phyloP scores from a whole-genome alignment of 2,888 invertebrate species.

The Megastigmus dorsalis region DNA sequence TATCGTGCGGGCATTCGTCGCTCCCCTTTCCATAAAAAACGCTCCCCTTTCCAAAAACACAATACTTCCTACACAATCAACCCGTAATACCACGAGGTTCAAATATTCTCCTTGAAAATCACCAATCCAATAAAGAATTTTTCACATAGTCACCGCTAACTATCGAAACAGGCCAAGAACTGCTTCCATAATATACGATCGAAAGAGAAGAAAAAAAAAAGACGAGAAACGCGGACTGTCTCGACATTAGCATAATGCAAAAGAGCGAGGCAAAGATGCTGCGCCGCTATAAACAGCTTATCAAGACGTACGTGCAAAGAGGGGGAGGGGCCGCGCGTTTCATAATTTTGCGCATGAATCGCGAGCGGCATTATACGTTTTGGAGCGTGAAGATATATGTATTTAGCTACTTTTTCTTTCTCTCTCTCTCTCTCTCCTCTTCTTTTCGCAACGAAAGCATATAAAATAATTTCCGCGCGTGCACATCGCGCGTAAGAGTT shows the following conservation, averaged over 20 bases:
- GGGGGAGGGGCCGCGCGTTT: slow-evolving; percentile 15
- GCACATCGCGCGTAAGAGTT: background rate
- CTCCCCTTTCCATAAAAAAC: background rate
- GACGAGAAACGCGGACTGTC: background rate
- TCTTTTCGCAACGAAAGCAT: slow-evolving; percentile 13
- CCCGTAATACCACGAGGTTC: no score
- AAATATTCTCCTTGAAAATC: no score
- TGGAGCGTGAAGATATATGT: slow-evolving; percentile 19
- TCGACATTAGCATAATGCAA: background rate
- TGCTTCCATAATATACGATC: background rate
- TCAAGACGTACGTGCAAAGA: background rate
- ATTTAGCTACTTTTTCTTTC: background rate
- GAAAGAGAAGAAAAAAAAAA: background rate
- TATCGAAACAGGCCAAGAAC: no score
- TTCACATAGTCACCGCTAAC: no score
- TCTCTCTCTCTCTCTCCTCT: background rate
- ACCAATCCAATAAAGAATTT: no score
- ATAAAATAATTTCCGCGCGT: background rate
- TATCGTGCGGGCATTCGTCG: slow-evolving; percentile 19
- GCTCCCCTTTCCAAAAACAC: background rate
- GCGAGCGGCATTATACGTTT: background rate
- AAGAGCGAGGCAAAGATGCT: background rate
- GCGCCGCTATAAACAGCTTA: slow-evolving; percentile 4
- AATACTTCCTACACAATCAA: no score
- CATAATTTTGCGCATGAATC: slow-evolving; percentile 20